A percentile compares a stretch with the other conserved stretches of the same genome.
These are phyloP conservation scores for Manduca sexta DNA, from an alignment of 1,140 invertebrate species.

Conservation along the genomic window DNA sequence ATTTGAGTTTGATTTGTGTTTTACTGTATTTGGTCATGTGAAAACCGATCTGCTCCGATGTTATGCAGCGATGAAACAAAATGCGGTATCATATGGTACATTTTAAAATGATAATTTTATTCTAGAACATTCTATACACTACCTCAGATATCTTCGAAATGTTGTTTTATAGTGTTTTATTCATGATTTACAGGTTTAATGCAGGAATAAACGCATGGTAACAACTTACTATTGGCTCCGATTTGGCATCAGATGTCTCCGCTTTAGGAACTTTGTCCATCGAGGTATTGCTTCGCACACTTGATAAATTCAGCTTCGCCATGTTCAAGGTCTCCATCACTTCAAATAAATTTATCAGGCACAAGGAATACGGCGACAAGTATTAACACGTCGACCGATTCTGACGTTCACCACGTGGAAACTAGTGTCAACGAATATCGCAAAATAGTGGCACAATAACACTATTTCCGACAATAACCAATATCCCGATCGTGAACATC, in stretches of 20 bases:
- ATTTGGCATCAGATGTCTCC: slow-evolving; percentile 36
- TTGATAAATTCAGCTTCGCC: slow-evolving; percentile 58
- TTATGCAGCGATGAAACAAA: no score
- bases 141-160: neutral
- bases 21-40: slow-evolving; percentile 2
- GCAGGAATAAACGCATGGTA: neutral
- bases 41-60: neutral
- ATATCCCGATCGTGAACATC: slow-evolving; percentile 19
- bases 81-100: no score
- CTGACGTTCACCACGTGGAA: slow-evolving; percentile 67
- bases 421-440: slow-evolving; percentile 53
- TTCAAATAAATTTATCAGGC: slow-evolving; percentile 26
- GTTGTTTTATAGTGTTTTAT: neutral
- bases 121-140: no score
- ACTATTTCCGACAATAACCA: slow-evolving; percentile 9
- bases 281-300: slow-evolving; percentile 39
- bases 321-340: slow-evolving; percentile 62
- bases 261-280: slow-evolving; percentile 36
- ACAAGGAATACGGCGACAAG: slow-evolving; percentile 27
- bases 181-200: slow-evolving; percentile 2
- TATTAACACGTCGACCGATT: slow-evolving; percentile 61
- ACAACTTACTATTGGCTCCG: slow-evolving; percentile 46
- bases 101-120: no score
- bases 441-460: slow-evolving; percentile 18
- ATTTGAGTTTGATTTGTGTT: no score